Conservation (phyloP, 2,113 vertebrate species). For the Poeciliopsis occidentalis region DNA sequence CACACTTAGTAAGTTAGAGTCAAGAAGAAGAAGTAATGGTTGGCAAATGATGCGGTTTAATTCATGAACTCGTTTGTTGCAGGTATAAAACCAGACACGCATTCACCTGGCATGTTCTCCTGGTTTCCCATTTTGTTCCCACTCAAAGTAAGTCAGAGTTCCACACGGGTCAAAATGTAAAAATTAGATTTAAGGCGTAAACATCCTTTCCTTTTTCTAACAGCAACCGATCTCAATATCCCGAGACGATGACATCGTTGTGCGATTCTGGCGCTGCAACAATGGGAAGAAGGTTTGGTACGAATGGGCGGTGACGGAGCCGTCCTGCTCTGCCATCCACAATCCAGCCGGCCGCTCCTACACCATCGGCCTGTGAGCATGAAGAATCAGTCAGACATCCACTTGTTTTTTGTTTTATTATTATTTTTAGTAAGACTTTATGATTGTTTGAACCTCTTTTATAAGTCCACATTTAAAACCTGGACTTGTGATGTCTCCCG, state of each 20-base stretch:
- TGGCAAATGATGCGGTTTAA: neutral
- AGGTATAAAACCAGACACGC: constrained; percentile 93
- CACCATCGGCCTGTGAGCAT: constrained; percentile 88
- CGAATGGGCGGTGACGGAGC: constrained; percentile 93
- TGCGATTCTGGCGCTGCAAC: constrained; percentile 92
- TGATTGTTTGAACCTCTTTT: constrained; percentile 9
- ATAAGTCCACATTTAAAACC: neutral
- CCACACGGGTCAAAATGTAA: neutral
- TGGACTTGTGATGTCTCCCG: constrained; percentile 19
- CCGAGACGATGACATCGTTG: constrained; percentile 82
- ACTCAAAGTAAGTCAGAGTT: constrained; percentile 83
- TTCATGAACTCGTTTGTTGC: constrained; percentile 17
- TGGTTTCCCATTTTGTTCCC: constrained; percentile 97
- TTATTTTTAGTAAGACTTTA: constrained; percentile 13
- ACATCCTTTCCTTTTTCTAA: neutral
- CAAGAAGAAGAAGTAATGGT: neutral
- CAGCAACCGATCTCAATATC: constrained; percentile 88
- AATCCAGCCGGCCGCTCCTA: constrained; percentile 93
- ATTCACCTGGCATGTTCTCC: constrained; percentile 96
- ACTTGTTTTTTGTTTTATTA: neutral
- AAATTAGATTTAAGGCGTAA: neutral
- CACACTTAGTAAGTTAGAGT: constrained; percentile 85
- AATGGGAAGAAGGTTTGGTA: constrained; percentile 96
- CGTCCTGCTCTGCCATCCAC: constrained; percentile 90
- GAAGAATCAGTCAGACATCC: neutral